Evolutionary conservation across 2,888 invertebrate genomes (phyloP), one percentile per base, ranked within the genome.

Genomic region (Alsophila aescularia): DNA sequence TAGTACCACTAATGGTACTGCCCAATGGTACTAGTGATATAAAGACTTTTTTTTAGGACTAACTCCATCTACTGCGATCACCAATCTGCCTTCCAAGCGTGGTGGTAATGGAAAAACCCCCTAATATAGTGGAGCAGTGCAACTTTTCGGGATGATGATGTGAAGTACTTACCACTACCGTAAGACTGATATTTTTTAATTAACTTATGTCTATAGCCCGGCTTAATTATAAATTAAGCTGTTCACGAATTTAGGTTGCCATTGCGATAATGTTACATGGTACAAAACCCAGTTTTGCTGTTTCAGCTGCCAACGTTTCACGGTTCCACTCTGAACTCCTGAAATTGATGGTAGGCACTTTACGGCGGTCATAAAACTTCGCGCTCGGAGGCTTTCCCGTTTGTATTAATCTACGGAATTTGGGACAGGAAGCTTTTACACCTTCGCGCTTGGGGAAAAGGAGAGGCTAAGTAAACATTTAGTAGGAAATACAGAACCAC

Each of bases 351-450:
- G 58, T 53, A 60, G 60, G 62, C 60, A 61, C 52, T 74, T 73
- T 70, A 71, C 64, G 58, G 55, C 34, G 47, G 47, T 66, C 68
- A 62, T 72, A 72, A 73, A 72, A 68, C 51, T 60, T 50, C 62
- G 58, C 61, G 61, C 53, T 57, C 21, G 27, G 49, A 53, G 49
- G 57, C 66, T 55, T 57, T 64, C 62, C 56, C 52, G 59, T 66
- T 70, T 66, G 65, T 66, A 60, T 67, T 69, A 70, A 69, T 69
- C 66, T 68, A 60, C 61, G 54, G 52, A 62, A 60, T 59, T 63
- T 45, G 60, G 58, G 57, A 54, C 56, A 42, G 42, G 50, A 53
- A 37, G 54, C 53, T 58, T 48, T 52, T 62, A 59, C 58, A 61
- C 59, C 57, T 63, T 58, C 29, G 37, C 42, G 39, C 51, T 57